These are phyloP conservation scores for Apocheima hispidaria DNA, from an alignment of 2,888 invertebrate species.

Conservation along the genomic window DNA sequence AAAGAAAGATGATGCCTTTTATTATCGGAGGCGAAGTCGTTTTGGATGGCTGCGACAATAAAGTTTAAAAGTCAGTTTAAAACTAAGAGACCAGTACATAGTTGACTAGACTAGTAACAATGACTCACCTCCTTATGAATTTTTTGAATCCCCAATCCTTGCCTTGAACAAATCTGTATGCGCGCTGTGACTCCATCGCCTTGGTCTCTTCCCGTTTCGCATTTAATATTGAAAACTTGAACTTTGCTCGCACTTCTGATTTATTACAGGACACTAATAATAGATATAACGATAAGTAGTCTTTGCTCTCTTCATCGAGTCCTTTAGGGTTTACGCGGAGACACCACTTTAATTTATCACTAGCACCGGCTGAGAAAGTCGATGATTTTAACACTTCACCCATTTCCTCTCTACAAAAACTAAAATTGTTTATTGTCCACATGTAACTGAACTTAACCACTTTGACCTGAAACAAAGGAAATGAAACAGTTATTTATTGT, in stretches of 20 bases:
- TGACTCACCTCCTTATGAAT: constrained; percentile 92
- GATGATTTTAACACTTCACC: constrained; percentile 99
- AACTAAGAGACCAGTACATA: constrained; percentile 10
- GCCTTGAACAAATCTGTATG: constrained; percentile 99
- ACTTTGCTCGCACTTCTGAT: constrained; percentile 99
- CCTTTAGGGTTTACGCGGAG: constrained; percentile 99
- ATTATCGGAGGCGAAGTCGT: no score
- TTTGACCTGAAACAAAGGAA: constrained; percentile 94
- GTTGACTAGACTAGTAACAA: constrained; percentile 11
- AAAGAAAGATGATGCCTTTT: no score
- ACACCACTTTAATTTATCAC: constrained; percentile 99
- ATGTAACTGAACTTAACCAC: constrained; percentile 99
- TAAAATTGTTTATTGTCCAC: constrained; percentile 99
- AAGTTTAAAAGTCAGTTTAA: no score
- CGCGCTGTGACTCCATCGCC: constrained; percentile 98
- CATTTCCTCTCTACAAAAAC: constrained; percentile 99
- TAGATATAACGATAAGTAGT: constrained; percentile 99
- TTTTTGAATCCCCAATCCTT: constrained; percentile 99
- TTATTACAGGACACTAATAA: constrained; percentile 99
- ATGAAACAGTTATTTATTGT: constrained; percentile 47
- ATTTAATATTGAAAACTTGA: constrained; percentile 99
- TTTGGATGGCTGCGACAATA: no score
- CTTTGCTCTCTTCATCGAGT: constrained; percentile 99
- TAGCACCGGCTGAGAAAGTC: constrained; percentile 99
- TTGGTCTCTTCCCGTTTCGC: constrained; percentile 99